phyloP scores from a whole-genome alignment of 1,140 invertebrate genomes.

The Ruditapes philippinarum region DNA sequence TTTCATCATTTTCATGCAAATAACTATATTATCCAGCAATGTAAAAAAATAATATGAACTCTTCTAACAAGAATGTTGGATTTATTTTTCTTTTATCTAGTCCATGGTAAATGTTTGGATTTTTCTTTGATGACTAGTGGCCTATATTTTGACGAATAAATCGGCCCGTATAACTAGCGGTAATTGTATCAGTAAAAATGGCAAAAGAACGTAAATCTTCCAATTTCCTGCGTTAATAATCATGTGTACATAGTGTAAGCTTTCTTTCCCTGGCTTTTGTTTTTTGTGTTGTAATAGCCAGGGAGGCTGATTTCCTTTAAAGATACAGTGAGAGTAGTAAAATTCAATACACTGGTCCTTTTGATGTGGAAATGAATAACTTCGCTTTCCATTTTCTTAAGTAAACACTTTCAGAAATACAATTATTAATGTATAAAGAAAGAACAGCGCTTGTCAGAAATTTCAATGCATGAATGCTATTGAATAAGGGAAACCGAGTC shows the following conservation, averaged over 20 bases:
- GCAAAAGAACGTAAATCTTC: background rate
- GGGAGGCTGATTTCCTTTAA: constrained; percentile 39
- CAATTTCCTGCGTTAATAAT: constrained; percentile 15
- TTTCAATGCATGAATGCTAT: constrained; percentile 45
- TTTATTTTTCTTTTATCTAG: too few relatives aligned
- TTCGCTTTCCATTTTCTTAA: constrained; percentile 65
- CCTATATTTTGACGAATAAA: too few relatives aligned
- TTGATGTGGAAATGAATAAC: constrained; percentile 61
- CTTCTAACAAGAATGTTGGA: too few relatives aligned
- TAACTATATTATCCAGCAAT: too few relatives aligned
- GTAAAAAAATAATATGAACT: too few relatives aligned
- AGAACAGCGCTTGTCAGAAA: constrained; percentile 52
- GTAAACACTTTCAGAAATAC: constrained; percentile 57
- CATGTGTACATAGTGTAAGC: constrained; percentile 12
- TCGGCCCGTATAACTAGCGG: too few relatives aligned
- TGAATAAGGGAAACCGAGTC: constrained; percentile 44
- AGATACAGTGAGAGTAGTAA: constrained; percentile 10
- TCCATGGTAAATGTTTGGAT: too few relatives aligned
- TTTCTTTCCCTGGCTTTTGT: constrained; percentile 12
- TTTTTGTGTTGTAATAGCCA: constrained; percentile 23
- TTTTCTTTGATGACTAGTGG: too few relatives aligned
- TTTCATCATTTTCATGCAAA: too few relatives aligned
- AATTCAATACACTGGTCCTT: constrained; percentile 42
- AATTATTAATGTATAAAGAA: constrained; percentile 66
- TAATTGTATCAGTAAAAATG: background rate